Percentiles rank a stretch among this genome's conserved stretches.
Conservation (phyloP, 1,140 invertebrate species). For the Aphelinus certus region DNA sequence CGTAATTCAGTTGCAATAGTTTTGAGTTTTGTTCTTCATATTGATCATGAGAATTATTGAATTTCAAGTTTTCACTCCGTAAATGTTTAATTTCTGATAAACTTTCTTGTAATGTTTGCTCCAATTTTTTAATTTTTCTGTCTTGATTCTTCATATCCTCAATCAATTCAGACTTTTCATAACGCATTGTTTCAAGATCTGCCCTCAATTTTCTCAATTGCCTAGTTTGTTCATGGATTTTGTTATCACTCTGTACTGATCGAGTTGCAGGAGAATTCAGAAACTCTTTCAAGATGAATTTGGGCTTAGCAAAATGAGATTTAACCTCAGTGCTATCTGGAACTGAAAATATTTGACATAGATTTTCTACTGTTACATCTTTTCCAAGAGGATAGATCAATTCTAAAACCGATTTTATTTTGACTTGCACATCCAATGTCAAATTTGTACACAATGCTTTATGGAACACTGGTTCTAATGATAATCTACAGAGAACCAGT, state of each 20-base stretch:
- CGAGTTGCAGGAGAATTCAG: conserved; percentile 56
- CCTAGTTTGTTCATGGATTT: conserved; percentile 52
- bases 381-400: conserved; percentile 53
- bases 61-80: conserved; percentile 36
- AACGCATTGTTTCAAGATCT: conserved; percentile 55
- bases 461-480: conserved; percentile 56
- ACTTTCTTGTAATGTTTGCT: conserved; percentile 52
- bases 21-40: conserved; percentile 49
- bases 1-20: conserved; percentile 48
- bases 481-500: conserved; percentile 53
- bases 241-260: conserved; percentile 51
- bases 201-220: conserved; percentile 53
- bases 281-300: conserved; percentile 50
- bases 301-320: conserved; percentile 37
- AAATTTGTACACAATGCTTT: conserved; percentile 56
- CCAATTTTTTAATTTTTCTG: conserved; percentile 52
- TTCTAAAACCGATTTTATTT: conserved; percentile 62
- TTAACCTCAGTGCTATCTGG: conserved; percentile 39
- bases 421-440: conserved; percentile 55
- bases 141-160: conserved; percentile 56
- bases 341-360: conserved; percentile 47
- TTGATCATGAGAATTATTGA: conserved; percentile 41
- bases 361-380: conserved; percentile 50
- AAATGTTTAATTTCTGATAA: conserved; percentile 50
- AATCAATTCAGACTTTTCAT: conserved; percentile 58